A percentile compares a stretch with the other conserved stretches of the same genome.
These are phyloP conservation scores for Vannuccia rotundouncinata DNA, from an alignment of 2,888 invertebrate species.

Conservation along the genomic window DNA sequence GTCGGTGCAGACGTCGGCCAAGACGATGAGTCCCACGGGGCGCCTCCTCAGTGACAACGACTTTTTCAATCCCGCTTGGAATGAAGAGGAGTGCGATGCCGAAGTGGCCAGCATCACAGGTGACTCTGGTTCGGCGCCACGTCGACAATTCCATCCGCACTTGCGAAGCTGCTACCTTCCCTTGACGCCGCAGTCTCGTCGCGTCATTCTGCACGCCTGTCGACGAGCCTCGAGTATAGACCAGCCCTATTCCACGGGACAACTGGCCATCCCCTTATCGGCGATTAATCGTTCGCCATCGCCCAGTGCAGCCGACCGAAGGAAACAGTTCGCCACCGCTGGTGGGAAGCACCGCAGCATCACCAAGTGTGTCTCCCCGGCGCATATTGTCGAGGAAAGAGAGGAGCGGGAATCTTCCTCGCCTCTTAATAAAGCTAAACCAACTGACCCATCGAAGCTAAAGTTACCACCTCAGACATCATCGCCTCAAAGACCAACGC, in stretches of 20 bases:
- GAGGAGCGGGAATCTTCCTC: not conserved
- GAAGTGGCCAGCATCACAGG: slow-evolving; percentile 29
- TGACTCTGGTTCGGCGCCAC: not conserved
- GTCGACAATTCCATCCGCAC: slow-evolving; percentile 2
- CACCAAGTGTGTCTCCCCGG: not conserved
- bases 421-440: no score
- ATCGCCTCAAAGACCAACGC: not conserved
- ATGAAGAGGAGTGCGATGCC: slow-evolving; percentile 35
- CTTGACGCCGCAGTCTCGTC: not conserved
- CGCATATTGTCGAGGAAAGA: not conserved
- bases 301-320: slow-evolving; percentile 19
- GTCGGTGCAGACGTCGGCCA: not conserved
- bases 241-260: not conserved
- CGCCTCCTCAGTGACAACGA: not conserved
- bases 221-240: slow-evolving; percentile 1
- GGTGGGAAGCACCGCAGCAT: slow-evolving; percentile 35
- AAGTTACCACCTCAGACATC: not conserved
- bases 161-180: not conserved
- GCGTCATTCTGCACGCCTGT: not conserved
- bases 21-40: not conserved
- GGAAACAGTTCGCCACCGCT: slow-evolving; percentile 29
- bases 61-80: slow-evolving; percentile 5
- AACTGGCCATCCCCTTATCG: not conserved
- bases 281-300: not conserved
- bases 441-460: no score